Percentiles rank a stretch among this genome's conserved stretches.
Conservation (phyloP, 2,888 invertebrate genomes). For the Drosophila recens region DNA sequence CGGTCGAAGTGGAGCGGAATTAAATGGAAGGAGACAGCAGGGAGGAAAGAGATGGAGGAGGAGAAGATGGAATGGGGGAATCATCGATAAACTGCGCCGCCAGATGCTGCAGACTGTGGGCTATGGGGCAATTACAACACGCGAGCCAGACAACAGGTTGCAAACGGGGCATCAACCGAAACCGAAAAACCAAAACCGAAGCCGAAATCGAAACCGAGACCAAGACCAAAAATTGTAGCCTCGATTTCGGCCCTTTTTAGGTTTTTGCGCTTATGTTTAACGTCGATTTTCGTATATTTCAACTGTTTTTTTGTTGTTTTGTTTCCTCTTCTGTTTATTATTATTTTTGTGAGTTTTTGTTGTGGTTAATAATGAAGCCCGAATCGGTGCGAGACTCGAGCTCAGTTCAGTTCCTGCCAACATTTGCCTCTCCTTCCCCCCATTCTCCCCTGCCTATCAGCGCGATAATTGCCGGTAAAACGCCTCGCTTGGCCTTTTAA, state of each 20-base stretch:
- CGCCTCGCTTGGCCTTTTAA: conserved; percentile 80
- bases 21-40: neutral
- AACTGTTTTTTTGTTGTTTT: conserved; percentile 23
- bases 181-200: conserved; percentile 49
- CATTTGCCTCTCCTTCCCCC: conserved; percentile 1
- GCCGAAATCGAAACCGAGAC: conserved; percentile 40
- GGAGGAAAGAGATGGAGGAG: neutral
- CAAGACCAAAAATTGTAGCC: conserved; percentile 19
- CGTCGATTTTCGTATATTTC: conserved; percentile 20
- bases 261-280: conserved; percentile 57
- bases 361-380: conserved; percentile 72
- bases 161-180: conserved; percentile 26
- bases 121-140: conserved; percentile 79
- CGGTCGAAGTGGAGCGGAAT: conserved; percentile 48
- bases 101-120: conserved; percentile 70
- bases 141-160: conserved; percentile 75
- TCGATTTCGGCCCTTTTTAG: conserved; percentile 30
- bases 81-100: conserved; percentile 72
- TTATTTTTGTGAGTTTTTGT: conserved; percentile 35
- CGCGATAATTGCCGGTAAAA: conserved; percentile 82
- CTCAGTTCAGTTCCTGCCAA: conserved; percentile 28
- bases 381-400: conserved; percentile 59
- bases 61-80: conserved; percentile 16
- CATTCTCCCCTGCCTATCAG: conserved; percentile 40
- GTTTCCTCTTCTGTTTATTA: conserved; percentile 22